Conservation (phyloP, 2,113 vertebrate species). For the Potamarius usumacintae region DNA sequence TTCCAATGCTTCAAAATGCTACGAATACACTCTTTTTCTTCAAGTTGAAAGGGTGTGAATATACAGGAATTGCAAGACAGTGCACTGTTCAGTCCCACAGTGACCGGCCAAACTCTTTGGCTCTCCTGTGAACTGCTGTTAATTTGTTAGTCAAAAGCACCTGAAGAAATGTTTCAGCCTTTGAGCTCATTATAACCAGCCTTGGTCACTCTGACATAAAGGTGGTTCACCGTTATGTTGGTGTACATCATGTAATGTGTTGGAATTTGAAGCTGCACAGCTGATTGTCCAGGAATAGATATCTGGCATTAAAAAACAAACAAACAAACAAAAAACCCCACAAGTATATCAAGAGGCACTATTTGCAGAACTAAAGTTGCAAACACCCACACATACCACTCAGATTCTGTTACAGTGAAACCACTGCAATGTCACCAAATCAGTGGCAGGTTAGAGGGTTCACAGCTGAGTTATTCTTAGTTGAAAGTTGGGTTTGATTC, state of each 20-base stretch:
- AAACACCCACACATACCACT: background rate
- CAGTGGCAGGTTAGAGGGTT: background rate
- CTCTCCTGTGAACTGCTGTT: background rate
- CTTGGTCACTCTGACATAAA: background rate
- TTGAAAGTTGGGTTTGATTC: background rate
- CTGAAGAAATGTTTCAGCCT: constrained; percentile 9
- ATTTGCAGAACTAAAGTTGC: background rate
- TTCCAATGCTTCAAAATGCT: constrained; percentile 36
- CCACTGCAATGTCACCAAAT: background rate
- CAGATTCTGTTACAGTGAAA: background rate
- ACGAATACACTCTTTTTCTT: constrained; percentile 26
- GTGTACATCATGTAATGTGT: background rate
- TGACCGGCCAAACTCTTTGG: background rate
- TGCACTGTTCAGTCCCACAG: constrained; percentile 35
- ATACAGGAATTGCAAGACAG: constrained; percentile 49
- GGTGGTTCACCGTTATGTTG: background rate
- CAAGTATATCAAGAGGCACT: background rate
- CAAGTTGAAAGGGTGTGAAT: constrained; percentile 27
- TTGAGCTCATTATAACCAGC: background rate
- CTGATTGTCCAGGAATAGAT: background rate
- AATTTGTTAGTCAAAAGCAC: background rate
- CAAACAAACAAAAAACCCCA: background rate
- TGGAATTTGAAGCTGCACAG: background rate
- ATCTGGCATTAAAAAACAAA: background rate
- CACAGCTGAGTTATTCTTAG: background rate